phyloP scores from a whole-genome alignment of 2,113 vertebrate species.

The Gnathonemus echidnorhynchus region DNA sequence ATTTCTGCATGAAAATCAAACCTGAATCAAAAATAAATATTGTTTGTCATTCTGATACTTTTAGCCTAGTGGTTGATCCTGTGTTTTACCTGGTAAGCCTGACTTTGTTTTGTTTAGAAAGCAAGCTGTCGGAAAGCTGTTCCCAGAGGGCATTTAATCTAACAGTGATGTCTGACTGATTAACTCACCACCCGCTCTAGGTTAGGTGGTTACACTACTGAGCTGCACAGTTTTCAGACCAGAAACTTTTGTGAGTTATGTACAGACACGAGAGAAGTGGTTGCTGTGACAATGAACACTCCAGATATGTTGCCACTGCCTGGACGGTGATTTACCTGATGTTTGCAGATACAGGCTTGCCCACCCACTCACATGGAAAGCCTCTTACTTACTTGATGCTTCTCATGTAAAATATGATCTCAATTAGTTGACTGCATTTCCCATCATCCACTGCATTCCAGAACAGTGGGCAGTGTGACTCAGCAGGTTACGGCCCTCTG shows the following conservation, averaged over 20 bases:
- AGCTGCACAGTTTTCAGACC: not conserved
- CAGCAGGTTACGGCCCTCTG: not conserved
- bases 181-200: not conserved
- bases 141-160: not conserved
- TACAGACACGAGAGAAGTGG: not conserved
- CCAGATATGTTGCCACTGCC: not conserved
- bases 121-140: not conserved
- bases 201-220: not conserved
- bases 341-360: not conserved
- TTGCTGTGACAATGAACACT: not conserved
- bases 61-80: not conserved
- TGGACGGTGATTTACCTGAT: not conserved
- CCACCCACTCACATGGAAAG: not conserved
- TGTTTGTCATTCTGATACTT: not conserved
- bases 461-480: not conserved
- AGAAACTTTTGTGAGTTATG: not conserved
- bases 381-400: not conserved
- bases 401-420: not conserved
- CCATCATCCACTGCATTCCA: not conserved
- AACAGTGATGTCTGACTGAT: not conserved
- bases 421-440: not conserved
- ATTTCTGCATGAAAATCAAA: not conserved
- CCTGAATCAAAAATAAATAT: not conserved
- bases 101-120: not conserved
- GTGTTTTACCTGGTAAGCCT: not conserved